Conservation (phyloP, 2,888 invertebrate species). For the Hesperia comma region DNA sequence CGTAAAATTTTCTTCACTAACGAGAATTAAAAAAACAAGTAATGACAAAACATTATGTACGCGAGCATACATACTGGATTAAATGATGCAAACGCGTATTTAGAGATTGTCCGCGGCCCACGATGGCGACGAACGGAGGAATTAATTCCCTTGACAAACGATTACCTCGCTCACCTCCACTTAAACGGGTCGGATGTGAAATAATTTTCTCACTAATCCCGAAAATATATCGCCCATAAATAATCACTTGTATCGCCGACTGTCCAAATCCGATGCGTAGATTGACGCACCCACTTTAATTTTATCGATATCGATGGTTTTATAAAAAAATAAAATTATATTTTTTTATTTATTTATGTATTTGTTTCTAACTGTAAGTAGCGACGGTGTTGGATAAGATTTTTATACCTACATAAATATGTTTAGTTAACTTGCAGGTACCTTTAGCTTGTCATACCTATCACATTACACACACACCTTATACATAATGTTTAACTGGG, state of each 20-base stretch:
- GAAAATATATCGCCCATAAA: conserved; percentile 79
- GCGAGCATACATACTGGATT: neutral
- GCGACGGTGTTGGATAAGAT: too few relatives aligned
- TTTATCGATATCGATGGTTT: conserved; percentile 36
- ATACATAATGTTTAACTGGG: too few relatives aligned
- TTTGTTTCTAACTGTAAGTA: too few relatives aligned
- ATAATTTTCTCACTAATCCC: conserved; percentile 80
- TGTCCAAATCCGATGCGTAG: conserved; percentile 67
- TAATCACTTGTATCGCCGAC: conserved; percentile 68
- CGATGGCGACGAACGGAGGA: conserved; percentile 15
- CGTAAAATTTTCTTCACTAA: too few relatives aligned
- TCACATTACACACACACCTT: too few relatives aligned
- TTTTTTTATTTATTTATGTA: neutral
- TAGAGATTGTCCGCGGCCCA: conserved; percentile 9
- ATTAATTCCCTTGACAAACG: conserved; percentile 43
- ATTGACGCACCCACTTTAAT: conserved; percentile 37
- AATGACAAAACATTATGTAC: neutral
- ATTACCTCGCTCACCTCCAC: conserved; percentile 44
- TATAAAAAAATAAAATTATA: neutral
- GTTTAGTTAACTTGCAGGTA: too few relatives aligned
- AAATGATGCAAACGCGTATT: neutral
- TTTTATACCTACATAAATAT: too few relatives aligned
- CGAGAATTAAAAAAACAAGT: neutral
- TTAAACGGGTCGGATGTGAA: conserved; percentile 69
- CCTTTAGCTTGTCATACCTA: too few relatives aligned